These are phyloP conservation scores for Ranitomeya variabilis DNA, from an alignment of 2,113 vertebrate species.

Conservation along the genomic window DNA sequence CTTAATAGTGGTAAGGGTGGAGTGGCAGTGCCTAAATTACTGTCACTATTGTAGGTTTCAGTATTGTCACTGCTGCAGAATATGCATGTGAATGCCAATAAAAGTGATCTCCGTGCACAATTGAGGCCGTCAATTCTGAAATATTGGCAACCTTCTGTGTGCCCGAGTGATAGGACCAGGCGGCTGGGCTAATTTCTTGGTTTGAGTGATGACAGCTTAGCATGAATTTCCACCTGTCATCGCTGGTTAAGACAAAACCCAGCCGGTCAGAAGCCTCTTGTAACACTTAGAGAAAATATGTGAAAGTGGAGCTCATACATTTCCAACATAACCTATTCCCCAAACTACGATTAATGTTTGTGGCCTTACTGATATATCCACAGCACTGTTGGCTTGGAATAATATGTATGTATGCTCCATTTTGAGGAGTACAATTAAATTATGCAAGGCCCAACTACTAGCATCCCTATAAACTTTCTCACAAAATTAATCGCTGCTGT, in stretches of 20 bases:
- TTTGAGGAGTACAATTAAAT: neutral
- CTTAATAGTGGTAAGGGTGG: neutral
- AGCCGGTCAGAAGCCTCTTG: slow-evolving; percentile 20
- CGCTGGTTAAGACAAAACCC: slow-evolving; percentile 49
- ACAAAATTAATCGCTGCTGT: too few relatives aligned
- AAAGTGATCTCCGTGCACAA: slow-evolving; percentile 18
- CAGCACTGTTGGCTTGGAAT: neutral
- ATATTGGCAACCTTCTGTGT: neutral
- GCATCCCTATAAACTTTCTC: neutral
- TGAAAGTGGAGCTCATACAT: neutral
- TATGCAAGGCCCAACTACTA: neutral
- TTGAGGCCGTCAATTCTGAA: slow-evolving; percentile 1
- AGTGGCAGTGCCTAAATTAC: neutral
- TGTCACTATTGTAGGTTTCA: neutral
- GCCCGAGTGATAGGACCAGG: slow-evolving; percentile 54
- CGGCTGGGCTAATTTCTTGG: slow-evolving; percentile 52
- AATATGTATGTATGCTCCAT: neutral
- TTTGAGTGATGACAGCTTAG: slow-evolving; percentile 48
- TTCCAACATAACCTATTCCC: slow-evolving; percentile 18
- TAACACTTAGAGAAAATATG: slow-evolving; percentile 53
- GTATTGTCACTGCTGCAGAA: neutral
- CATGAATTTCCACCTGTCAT: slow-evolving; percentile 49
- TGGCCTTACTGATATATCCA: neutral
- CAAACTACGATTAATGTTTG: slow-evolving; percentile 4
- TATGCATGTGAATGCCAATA: neutral